Evolutionary conservation across 2,113 vertebrate species (phyloP), one percentile per base, ranked within the genome.

Genomic region (Myrmecophaga tridactyla): DNA sequence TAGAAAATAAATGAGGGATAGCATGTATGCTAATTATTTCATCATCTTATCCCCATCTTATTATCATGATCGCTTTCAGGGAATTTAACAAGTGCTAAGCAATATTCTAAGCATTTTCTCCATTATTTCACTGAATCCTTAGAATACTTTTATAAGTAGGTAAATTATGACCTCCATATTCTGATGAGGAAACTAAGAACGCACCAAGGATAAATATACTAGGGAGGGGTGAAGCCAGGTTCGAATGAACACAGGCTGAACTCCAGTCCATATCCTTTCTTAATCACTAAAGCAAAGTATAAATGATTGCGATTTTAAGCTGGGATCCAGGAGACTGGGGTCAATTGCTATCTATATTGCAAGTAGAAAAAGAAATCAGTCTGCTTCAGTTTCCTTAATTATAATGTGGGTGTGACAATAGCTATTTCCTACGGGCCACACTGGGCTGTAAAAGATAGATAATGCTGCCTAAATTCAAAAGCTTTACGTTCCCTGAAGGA

Each of bases 391-490:
- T 89, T 63, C 51, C 17, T 83, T 15, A 20, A 25, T 39, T 65
- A 82, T 1, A 80, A 21, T 39, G 65, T 20, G 12, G 41, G 43
- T 87, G 36, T 72, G 67, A 72, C 62, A 88, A 89, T 67, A 86
- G 56, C 36, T 76, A 76, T 73, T 83, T 95, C 17, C 23, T 82
- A 48, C 80, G 83, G 82, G 89, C 70, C 84, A 86, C 86, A 70
- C 21, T 43, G 65, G 51, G 63, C 17, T 76, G 0, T 94, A 94
- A 83, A 93, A 95, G 83, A 95, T 86, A 53, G 92, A 88, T 21
- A 90, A 93, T 75, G 83, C 89, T 93, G 78, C 69, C 78, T 86
- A 76, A 90, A 94, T 90, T 94, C 78, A 76, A 96, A 96, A 96
- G 39, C 70, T 88, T 18, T 90, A 53, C 93, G 63, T 75, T 94